phyloP scores from a whole-genome alignment of 2,888 invertebrate genomes.

The Crossocerus cetratus region DNA sequence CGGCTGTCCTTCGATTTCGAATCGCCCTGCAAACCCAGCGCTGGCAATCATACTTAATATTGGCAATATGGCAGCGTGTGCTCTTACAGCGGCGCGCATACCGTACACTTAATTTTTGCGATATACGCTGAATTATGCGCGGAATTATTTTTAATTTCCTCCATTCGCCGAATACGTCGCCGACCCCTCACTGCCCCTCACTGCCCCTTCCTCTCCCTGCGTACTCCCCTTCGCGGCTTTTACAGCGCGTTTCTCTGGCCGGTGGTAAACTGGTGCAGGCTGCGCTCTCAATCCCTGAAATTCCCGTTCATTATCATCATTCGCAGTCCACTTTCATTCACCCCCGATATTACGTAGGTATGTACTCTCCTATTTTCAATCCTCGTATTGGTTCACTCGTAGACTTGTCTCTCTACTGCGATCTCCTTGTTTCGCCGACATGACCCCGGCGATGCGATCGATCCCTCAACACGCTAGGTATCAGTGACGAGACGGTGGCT shows the following conservation, averaged over 20 bases:
- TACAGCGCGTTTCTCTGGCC: slow-evolving; percentile 49
- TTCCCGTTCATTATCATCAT: slow-evolving; percentile 48
- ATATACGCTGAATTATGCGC: slow-evolving; percentile 63
- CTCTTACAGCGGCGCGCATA: slow-evolving; percentile 62
- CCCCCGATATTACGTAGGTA: too few species aligned
- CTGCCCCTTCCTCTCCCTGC: background rate
- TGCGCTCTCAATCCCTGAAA: slow-evolving; percentile 37
- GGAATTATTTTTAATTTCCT: slow-evolving; percentile 74
- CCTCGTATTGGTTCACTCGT: too few species aligned
- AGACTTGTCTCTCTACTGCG: too few species aligned
- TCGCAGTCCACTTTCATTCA: background rate
- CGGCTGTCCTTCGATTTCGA: too few species aligned
- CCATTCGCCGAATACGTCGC: slow-evolving; percentile 54
- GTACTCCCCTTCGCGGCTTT: slow-evolving; percentile 5
- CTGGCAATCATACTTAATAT: too few species aligned
- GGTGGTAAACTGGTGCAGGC: slow-evolving; percentile 65
- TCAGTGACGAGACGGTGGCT: too few species aligned
- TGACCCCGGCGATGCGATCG: too few species aligned
- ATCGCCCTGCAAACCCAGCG: too few species aligned
- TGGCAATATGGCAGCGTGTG: slow-evolving; percentile 17
- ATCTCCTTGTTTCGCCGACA: too few species aligned
- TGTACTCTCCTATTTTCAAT: too few species aligned
- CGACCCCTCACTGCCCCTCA: slow-evolving; percentile 10
- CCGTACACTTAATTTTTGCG: slow-evolving; percentile 67
- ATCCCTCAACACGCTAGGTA: too few species aligned